phyloP scores from a whole-genome alignment of 2,797 vertebrate species.

The Nyctalus aviator region DNA sequence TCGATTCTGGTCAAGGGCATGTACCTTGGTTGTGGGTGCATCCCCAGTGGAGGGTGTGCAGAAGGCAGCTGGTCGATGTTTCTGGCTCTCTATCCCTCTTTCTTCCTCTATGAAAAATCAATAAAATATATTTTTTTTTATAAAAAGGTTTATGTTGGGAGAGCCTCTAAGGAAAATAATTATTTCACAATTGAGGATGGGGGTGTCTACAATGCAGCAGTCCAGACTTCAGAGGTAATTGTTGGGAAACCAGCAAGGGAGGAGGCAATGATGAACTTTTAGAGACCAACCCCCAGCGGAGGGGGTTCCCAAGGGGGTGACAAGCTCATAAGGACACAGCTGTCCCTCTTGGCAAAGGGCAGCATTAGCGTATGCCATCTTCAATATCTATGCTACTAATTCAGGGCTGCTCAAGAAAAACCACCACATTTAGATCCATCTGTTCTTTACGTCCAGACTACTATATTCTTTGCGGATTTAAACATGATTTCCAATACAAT shows the following conservation, averaged over 20 bases:
- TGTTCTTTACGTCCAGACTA: conserved; percentile 34
- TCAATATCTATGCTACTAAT: conserved; percentile 45
- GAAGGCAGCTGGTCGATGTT: too few species aligned
- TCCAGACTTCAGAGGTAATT: neutral
- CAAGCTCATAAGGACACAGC: neutral
- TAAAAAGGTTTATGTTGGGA: neutral
- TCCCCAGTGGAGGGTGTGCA: too few species aligned
- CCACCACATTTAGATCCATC: neutral
- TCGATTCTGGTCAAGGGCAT: too few species aligned
- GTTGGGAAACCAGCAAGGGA: neutral
- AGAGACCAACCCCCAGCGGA: neutral
- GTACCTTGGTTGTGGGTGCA: too few species aligned
- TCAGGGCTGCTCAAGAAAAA: conserved; percentile 58
- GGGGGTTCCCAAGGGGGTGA: neutral
- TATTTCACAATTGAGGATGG: neutral
- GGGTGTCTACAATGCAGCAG: neutral
- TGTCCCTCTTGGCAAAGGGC: conserved; percentile 28
- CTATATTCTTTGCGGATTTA: conserved; percentile 47
- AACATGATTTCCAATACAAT: conserved; percentile 29
- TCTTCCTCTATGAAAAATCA: too few species aligned
- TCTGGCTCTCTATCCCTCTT: too few species aligned
- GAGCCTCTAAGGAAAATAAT: neutral
- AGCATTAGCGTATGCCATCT: neutral
- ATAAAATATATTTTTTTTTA: too few species aligned
- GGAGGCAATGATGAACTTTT: neutral